Evolutionary conservation across 2,888 invertebrate genomes (phyloP).

Genomic region (Galerucella nymphaeae): DNA sequence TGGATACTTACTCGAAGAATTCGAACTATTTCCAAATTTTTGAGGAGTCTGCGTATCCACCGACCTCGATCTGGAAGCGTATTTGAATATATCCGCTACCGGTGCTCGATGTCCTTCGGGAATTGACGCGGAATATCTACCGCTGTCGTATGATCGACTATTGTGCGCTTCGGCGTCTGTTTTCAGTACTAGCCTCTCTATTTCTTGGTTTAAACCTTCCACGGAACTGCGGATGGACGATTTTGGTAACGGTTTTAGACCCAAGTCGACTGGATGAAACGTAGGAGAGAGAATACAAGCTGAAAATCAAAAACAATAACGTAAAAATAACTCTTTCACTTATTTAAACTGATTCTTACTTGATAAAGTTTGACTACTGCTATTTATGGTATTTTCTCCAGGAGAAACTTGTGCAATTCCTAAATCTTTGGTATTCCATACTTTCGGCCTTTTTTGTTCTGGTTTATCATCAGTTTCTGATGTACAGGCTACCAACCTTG

Average conservation of each 20-base stretch:
- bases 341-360: conserved; percentile 39
- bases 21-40: conserved; percentile 74
- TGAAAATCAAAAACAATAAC: conserved; percentile 40
- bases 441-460: conserved; percentile 69
- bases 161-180: conserved; percentile 46
- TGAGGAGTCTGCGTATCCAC: conserved; percentile 87
- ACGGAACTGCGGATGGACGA: conserved; percentile 85
- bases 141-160: conserved; percentile 33
- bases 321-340: background rate
- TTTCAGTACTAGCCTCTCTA: conserved; percentile 80
- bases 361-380: conserved; percentile 66
- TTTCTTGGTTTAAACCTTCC: conserved; percentile 89
- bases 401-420: conserved; percentile 60
- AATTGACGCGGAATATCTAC: conserved; percentile 70
- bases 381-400: conserved; percentile 68
- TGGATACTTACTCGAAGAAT: conserved; percentile 72
- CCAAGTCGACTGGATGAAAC: conserved; percentile 70
- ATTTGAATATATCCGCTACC: conserved; percentile 75
- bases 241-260: conserved; percentile 69
- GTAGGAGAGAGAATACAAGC: conserved; percentile 56
- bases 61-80: conserved; percentile 67
- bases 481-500: conserved; percentile 67
- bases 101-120: conserved; percentile 90
- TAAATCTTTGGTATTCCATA: conserved; percentile 64
- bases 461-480: conserved; percentile 70